Conservation (phyloP, 2,113 vertebrate species). For the Phasianus colchicus region DNA sequence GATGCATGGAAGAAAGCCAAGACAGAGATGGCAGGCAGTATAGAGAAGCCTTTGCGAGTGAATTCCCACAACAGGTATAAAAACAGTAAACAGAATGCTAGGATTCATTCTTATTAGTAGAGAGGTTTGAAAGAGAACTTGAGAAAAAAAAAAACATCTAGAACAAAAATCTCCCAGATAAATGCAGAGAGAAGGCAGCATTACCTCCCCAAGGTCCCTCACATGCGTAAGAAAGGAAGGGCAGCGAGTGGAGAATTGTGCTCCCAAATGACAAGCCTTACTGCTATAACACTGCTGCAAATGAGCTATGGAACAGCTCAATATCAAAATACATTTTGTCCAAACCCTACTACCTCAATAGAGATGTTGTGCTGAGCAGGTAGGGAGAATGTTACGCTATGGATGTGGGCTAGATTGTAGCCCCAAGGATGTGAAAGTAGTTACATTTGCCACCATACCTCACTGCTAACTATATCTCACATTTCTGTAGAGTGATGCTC, state of each 20-base stretch:
- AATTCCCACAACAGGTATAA: background rate
- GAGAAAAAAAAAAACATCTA: background rate
- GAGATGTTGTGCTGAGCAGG: background rate
- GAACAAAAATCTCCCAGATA: background rate
- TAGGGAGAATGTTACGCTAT: background rate
- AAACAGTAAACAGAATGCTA: background rate
- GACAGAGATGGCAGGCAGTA: background rate
- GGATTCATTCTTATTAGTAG: background rate
- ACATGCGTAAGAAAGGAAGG: background rate
- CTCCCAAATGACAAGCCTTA: background rate
- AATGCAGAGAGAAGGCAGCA: background rate
- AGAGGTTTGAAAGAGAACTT: background rate
- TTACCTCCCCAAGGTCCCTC: background rate
- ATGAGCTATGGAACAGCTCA: background rate
- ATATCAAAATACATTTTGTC: background rate
- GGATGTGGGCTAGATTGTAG: background rate
- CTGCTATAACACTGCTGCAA: background rate
- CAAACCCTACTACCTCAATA: background rate
- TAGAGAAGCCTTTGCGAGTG: background rate
- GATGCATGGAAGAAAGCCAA: background rate
- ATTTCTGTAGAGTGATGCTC: background rate
- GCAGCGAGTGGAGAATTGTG: background rate
- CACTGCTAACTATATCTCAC: background rate
- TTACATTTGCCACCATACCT: background rate
- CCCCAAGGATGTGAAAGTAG: background rate